Base-by-base conservation (phyloP, 2,113 vertebrate genomes). In the Hiodon tergisus region DNA sequence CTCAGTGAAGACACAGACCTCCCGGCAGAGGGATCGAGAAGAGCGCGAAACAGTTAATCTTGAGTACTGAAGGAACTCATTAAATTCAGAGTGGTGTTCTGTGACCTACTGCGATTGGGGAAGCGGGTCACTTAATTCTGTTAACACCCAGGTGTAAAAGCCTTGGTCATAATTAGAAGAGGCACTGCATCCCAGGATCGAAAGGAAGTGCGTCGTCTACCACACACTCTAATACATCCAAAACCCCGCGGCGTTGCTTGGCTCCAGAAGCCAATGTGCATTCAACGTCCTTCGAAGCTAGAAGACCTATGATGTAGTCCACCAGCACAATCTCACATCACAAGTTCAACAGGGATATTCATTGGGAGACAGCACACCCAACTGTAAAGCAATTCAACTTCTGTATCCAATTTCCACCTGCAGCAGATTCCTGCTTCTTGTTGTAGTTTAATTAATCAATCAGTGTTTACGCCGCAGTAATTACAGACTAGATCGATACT, bases 91-190 rank as follows among this genome's bases (percentile, higher is more conserved):
- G 53, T 17, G 10, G 2, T 2, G 17, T 53, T 57, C 4, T 31
- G 0, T 16, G 16, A 70, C 2, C 13, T 31, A 5, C 31, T 50
- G 58, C 71, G 16, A 58, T 60, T 62, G 17, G 14, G 17, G 14
- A 72, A 50, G 52, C 46, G 61, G 57, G 59, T 72, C 59, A 72
- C 71, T 60, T 62, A 46, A 72, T 72, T 72, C 59, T 46, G 62
- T 72, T 72, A 61, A 72, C 59, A 62, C 58, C 58, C 55, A 62
- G 47, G 31, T 72, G 55, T 8, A 61, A 60, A 58, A 10, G 57
- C 17, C 55, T 50, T 14, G 51, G 5, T 72, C 57, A 62, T 72
- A 48, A 72, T 72, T 59, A 72, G 17, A n/a, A 14, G 58, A 48
- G 58, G 71, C 50, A 72, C 7, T 8, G 46, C 47, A 52, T 17